phyloP scores from a whole-genome alignment of 1,140 invertebrate genomes.

The Dinothrombium tinctorium region DNA sequence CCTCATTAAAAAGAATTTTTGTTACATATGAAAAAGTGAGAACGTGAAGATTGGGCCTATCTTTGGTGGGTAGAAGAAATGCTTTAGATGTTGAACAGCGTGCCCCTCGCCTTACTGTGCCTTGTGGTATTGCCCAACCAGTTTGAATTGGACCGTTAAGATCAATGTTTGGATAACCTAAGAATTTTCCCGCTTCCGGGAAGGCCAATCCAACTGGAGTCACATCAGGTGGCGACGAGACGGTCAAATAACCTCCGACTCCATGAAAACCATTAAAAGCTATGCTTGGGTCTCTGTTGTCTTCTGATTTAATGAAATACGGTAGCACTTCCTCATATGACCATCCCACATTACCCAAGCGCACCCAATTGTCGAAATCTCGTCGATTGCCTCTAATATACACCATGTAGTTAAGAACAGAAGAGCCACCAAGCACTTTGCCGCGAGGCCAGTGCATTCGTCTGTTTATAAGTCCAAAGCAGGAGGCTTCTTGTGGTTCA shows the following conservation, averaged over 20 bases:
- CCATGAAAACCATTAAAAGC: constrained; percentile 34
- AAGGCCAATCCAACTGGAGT: constrained; percentile 54
- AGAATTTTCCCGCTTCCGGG: constrained; percentile 46
- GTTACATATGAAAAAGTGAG: constrained; percentile 60
- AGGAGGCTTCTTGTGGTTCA: constrained; percentile 57
- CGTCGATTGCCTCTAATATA: constrained; percentile 74
- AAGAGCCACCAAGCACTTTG: constrained; percentile 39
- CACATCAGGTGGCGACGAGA: constrained; percentile 54
- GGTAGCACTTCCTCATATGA: constrained; percentile 52
- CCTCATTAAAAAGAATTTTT: constrained; percentile 53
- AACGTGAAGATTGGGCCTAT: constrained; percentile 58
- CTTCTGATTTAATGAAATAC: constrained; percentile 37
- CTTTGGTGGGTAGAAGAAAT: constrained; percentile 53
- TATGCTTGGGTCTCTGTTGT: constrained; percentile 35
- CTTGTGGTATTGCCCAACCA: constrained; percentile 32
- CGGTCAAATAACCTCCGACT: constrained; percentile 51
- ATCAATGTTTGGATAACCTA: constrained; percentile 54
- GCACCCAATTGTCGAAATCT: constrained; percentile 73
- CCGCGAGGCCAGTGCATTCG: constrained; percentile 23
- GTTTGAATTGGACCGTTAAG: constrained; percentile 57
- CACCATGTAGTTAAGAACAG: constrained; percentile 81
- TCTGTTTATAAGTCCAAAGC: constrained; percentile 44
- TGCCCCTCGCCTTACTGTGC: constrained; percentile 56
- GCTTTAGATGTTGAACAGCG: constrained; percentile 72
- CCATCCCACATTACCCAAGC: constrained; percentile 61